A percentile compares a stretch with the other conserved stretches of the same genome.
These are phyloP conservation scores for Nyctereutes procyonoides DNA, from an alignment of 2,113 vertebrate species.

Conservation along the genomic window DNA sequence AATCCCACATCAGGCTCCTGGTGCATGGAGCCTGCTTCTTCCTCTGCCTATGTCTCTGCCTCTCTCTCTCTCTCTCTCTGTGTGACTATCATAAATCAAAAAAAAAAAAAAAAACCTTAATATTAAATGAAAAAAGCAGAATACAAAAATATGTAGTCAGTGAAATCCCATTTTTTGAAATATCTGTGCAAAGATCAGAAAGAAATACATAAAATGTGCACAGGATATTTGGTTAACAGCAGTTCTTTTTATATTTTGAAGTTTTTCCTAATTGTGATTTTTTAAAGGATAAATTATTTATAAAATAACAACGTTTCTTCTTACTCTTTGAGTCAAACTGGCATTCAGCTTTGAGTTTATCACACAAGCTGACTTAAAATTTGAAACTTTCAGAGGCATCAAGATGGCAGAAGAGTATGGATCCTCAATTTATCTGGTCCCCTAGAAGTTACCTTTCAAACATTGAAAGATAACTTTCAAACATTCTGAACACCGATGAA, in stretches of 20 bases:
- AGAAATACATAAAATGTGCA: not conserved
- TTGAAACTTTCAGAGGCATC: not conserved
- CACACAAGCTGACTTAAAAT: not conserved
- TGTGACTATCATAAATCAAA: no score
- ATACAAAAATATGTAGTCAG: not conserved
- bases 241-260: not conserved
- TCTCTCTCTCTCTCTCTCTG: no score
- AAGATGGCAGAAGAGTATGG: no score
- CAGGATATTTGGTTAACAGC: not conserved
- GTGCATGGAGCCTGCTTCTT: no score
- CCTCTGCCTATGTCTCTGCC: no score
- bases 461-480: no score
- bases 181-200: not conserved
- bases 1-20: no score
- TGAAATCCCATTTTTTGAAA: not conserved
- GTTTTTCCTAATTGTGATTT: not conserved
- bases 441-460: no score
- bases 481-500: no score
- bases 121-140: not conserved
- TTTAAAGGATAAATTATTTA: not conserved
- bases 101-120: no score
- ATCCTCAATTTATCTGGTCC: no score
- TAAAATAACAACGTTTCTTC: not conserved
- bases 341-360: conserved; percentile 37
- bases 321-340: not conserved